Conservation (phyloP, 1,140 invertebrate genomes). For the Hydropsyche tenuis region DNA sequence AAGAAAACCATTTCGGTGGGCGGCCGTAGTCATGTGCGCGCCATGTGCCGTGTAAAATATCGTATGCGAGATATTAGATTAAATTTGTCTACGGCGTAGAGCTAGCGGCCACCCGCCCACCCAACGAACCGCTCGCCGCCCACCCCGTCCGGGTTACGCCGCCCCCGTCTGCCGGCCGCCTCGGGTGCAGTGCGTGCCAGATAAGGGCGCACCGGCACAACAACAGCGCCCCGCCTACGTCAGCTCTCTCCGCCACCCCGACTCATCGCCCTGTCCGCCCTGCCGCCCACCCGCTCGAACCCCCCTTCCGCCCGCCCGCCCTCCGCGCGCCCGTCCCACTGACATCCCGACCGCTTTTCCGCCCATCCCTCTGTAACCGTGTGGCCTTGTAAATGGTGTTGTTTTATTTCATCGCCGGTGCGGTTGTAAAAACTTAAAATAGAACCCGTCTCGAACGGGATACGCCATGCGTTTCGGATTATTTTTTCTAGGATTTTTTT, state of each 20-base stretch:
- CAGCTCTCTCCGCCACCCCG: constrained; percentile 47
- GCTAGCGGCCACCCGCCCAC: not conserved
- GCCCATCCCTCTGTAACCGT: not conserved
- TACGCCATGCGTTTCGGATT: too few species aligned
- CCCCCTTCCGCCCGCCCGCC: not conserved
- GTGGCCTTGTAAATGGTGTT: constrained; percentile 39
- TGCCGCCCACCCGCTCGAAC: constrained; percentile 28
- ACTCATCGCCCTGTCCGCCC: constrained; percentile 52
- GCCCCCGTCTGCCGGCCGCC: not conserved
- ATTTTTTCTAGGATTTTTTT: not conserved
- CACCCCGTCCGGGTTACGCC: not conserved
- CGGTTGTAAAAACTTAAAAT: constrained; percentile 41
- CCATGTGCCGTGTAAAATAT: constrained; percentile 17
- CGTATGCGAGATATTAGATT: constrained; percentile 23
- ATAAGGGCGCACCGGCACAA: constrained; percentile 40
- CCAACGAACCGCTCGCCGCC: not conserved
- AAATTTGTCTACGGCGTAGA: constrained; percentile 24
- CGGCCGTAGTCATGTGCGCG: constrained; percentile 1
- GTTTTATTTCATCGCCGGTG: constrained; percentile 32
- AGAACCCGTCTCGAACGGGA: constrained; percentile 13
- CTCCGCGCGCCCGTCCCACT: constrained; percentile 33
- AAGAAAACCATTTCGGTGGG: too few species aligned
- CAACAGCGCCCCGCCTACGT: constrained; percentile 43
- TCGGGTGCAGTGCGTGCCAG: constrained; percentile 21
- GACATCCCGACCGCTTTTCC: constrained; percentile 43